These are phyloP conservation scores for Heliconius himera DNA, from an alignment of 1,140 invertebrate species.

Conservation along the genomic window DNA sequence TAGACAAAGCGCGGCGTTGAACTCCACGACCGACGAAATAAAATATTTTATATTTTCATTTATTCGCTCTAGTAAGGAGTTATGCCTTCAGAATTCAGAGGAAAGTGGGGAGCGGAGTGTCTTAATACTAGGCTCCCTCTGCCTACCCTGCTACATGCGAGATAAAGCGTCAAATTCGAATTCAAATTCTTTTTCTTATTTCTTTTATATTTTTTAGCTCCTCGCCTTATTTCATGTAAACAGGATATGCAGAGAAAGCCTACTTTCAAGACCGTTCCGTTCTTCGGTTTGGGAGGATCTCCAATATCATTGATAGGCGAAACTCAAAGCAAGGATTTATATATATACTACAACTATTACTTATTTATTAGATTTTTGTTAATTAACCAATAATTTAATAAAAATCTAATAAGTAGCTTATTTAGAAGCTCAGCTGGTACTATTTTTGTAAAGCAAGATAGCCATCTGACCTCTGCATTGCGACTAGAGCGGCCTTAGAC, in stretches of 20 bases:
- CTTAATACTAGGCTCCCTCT: too few species aligned
- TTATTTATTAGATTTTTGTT: too few species aligned
- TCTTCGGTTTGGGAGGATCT: background rate
- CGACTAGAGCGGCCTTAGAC: slow-evolving; percentile 21
- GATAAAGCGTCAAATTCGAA: too few species aligned
- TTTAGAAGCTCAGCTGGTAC: background rate
- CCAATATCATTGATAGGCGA: background rate
- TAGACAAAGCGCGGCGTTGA: too few species aligned
- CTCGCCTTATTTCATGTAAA: background rate
- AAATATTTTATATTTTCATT: too few species aligned
- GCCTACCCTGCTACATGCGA: too few species aligned
- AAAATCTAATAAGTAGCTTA: background rate
- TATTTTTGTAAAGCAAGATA: slow-evolving; percentile 10
- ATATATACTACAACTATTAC: background rate
- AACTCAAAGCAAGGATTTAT: background rate
- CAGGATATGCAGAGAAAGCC: background rate
- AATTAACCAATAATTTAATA: background rate
- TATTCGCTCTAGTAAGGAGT: too few species aligned
- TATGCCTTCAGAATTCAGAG: too few species aligned
- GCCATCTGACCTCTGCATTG: slow-evolving; percentile 20
- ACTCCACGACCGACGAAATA: too few species aligned
- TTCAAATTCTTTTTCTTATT: too few species aligned
- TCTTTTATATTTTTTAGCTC: background rate
- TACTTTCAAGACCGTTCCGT: background rate
- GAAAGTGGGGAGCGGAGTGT: too few species aligned